phyloP scores from a whole-genome alignment of 2,113 vertebrate genomes.

The Menura novaehollandiae region DNA sequence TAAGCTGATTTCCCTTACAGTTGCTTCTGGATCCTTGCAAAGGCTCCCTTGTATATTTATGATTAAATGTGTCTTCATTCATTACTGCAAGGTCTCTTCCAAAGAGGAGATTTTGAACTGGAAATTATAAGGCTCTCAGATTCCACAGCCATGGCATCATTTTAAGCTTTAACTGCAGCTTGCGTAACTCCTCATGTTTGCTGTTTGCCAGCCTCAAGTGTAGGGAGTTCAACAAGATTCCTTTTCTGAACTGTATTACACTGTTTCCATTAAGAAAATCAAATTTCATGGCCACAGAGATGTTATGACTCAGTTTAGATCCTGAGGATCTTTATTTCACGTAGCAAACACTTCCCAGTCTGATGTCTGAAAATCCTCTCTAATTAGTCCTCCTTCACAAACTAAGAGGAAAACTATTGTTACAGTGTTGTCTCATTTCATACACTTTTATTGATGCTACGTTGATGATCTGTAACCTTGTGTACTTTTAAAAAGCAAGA shows the following conservation, averaged over 20 bases:
- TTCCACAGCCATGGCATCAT: neutral
- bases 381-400: constrained; percentile 12
- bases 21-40: neutral
- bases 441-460: neutral
- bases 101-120: neutral
- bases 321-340: neutral
- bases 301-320: constrained; percentile 40
- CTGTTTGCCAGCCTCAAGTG: neutral
- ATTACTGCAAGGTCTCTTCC: neutral
- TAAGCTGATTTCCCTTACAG: neutral
- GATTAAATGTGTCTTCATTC: neutral
- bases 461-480: neutral
- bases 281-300: constrained; percentile 15
- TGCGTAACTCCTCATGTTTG: neutral
- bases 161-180: neutral
- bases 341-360: neutral
- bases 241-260: neutral
- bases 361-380: constrained; percentile 1
- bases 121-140: neutral
- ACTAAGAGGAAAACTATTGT: neutral
- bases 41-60: neutral
- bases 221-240: neutral
- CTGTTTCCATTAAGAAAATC: constrained; percentile 33
- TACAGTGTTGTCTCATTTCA: neutral
- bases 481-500: neutral